These are phyloP conservation scores for Penaeus chinensis DNA, from an alignment of 1,140 invertebrate genomes.

Conservation along the genomic window DNA sequence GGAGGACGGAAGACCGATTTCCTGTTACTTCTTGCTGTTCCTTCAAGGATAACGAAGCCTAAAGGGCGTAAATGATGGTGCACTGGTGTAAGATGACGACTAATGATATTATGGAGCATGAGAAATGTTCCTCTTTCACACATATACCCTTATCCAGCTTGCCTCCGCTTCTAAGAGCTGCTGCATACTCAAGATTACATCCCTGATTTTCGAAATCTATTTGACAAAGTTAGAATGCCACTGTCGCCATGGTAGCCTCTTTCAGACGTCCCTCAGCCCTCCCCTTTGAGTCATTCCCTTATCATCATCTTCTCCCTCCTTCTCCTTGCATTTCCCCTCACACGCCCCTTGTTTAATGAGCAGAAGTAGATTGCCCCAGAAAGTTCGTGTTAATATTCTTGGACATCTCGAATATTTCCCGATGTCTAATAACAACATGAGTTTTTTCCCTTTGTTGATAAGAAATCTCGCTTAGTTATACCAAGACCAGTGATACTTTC, in stretches of 20 bases:
- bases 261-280: not conserved
- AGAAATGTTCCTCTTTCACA: slow-evolving; percentile 30
- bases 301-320: slow-evolving; percentile 13
- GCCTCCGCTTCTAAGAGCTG: not conserved
- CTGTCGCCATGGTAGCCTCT: no score
- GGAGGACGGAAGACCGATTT: slow-evolving; percentile 58
- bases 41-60: slow-evolving; percentile 60
- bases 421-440: no score
- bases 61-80: slow-evolving; percentile 55
- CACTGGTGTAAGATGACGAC: slow-evolving; percentile 45
- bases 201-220: not conserved
- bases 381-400: slow-evolving; percentile 31
- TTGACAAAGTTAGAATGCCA: no score
- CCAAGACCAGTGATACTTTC: no score
- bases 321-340: slow-evolving; percentile 2
- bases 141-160: not conserved
- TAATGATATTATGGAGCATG: slow-evolving; percentile 30
- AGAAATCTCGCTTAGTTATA: no score
- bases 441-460: no score
- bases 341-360: not conserved
- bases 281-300: not conserved
- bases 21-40: slow-evolving; percentile 60
- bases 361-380: no score
- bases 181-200: not conserved
- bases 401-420: not conserved